phyloP scores from a whole-genome alignment of 1,140 invertebrate genomes.

The Homarus americanus region DNA sequence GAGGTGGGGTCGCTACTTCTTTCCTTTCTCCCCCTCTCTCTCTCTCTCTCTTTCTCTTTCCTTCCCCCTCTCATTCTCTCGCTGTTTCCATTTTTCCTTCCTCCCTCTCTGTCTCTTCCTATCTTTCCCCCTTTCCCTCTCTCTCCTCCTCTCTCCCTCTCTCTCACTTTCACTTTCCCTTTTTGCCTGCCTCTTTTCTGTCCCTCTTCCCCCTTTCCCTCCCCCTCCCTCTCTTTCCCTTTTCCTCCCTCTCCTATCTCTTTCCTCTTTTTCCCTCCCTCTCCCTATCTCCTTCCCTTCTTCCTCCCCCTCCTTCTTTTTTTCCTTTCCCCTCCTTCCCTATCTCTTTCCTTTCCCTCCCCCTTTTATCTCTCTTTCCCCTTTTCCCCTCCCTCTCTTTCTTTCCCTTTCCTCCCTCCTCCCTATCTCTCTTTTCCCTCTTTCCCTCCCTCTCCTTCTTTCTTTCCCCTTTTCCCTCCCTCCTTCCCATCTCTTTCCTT shows the following conservation, averaged over 20 bases:
- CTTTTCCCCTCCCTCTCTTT: background rate
- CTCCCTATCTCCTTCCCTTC: background rate
- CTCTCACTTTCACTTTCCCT: background rate
- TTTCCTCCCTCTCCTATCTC: background rate
- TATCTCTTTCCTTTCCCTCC: background rate
- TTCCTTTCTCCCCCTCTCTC: background rate
- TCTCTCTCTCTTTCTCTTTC: background rate
- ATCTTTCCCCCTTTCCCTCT: background rate
- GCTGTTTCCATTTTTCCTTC: background rate
- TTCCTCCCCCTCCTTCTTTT: background rate
- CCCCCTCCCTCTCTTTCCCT: background rate
- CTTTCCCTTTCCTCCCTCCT: background rate
- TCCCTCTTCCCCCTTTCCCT: background rate
- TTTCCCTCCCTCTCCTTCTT: background rate
- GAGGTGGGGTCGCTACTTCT: background rate
- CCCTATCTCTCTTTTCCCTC: background rate
- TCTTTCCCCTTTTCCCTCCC: background rate
- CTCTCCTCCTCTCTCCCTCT: background rate
- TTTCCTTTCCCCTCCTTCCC: background rate
- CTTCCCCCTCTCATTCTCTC: background rate
- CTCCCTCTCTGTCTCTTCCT: background rate
- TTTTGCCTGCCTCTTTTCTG: background rate
- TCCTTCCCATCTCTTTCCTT: background rate
- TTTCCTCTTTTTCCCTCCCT: background rate
- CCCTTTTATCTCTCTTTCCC: background rate